Evolutionary conservation across 2,113 vertebrate genomes (phyloP), one percentile per base, ranked within the genome.

Genomic region (Mesocricetus auratus): DNA sequence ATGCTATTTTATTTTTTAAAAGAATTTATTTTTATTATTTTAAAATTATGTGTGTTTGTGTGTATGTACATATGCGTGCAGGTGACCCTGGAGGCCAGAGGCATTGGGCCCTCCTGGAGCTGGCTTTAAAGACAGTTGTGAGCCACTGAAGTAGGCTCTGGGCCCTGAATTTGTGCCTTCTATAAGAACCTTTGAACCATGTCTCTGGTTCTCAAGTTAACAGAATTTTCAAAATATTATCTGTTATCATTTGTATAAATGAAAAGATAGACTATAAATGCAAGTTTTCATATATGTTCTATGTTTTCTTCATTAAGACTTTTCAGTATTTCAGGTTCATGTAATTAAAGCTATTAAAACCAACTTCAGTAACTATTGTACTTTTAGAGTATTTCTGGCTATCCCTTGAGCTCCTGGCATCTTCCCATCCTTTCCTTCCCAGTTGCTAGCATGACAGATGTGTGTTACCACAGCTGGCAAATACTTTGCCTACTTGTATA

Each of bases 241-340:
- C 95, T 75, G 36, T 16, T 64, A 3, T 91, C 33, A 36, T 62
- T 79, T 85, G 68, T n/a, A n/a, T n/a, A n/a, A n/a, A n/a, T n/a
- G n/a, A n/a, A n/a, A n/a, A n/a, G n/a, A n/a, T 69, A 86, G 62
- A 93, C 50, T n/a, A 66, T 78, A 73, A 77, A 95, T 33, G 56
- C 62, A n/a, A n/a, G 31, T 87, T 19, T 91, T 39, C 5, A 5
- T 60, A 8, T 90, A 7, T 97, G 68, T 50, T 74, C 31, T 86
- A 10, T 86, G 31, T 69, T 90, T 90, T 93, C 10, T 74, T 79
- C 56, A 39, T 75, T 94, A 71, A 71, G 39, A 74, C 26, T 13
- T 13, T 93, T 86, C 12, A 83, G 19, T 86, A n/a, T 92, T 86
- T 78, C 13, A 78, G 19, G 91, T 96, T 75, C 42, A 42, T 89